A percentile compares a stretch with the other conserved stretches of the same genome.
These are phyloP conservation scores for Drosophila setifemur DNA, from an alignment of 1,140 invertebrate genomes.

Conservation along the genomic window DNA sequence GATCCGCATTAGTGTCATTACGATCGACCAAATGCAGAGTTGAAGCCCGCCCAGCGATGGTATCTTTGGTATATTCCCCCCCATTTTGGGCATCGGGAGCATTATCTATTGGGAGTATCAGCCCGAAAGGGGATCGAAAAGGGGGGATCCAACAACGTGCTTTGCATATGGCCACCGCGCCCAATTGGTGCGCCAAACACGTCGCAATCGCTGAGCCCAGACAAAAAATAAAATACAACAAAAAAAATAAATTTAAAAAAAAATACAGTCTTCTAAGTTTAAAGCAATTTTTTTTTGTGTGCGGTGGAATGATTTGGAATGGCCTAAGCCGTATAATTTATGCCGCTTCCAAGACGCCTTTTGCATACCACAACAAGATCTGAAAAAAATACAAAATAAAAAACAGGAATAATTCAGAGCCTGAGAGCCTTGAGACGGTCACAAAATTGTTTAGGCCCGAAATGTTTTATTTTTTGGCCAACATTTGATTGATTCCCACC, in stretches of 20 bases:
- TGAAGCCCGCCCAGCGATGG: not conserved
- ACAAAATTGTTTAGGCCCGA: constrained; percentile 39
- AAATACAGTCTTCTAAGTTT: not conserved
- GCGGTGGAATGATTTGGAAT: no score
- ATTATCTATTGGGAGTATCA: constrained; percentile 5
- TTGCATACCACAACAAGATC: constrained; percentile 28
- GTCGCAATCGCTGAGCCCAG: constrained; percentile 37
- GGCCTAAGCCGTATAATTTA: constrained; percentile 43
- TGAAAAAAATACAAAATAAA: not conserved
- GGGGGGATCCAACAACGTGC: constrained; percentile 42
- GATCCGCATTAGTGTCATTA: constrained; percentile 38
- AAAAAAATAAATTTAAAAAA: not conserved
- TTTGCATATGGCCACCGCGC: constrained; percentile 59
- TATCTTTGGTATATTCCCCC: not conserved
- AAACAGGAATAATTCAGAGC: not conserved
- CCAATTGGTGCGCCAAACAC: constrained; percentile 72
- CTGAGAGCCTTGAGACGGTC: constrained; percentile 14
- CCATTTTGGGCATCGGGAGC: constrained; percentile 32
- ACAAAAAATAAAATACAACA: not conserved
- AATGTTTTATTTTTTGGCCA: constrained; percentile 33
- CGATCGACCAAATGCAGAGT: constrained; percentile 9
- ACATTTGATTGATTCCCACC: constrained; percentile 59
- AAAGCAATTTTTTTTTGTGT: no score
- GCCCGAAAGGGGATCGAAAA: not conserved
- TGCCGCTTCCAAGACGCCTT: constrained; percentile 41